Evolutionary conservation across 2,797 vertebrate genomes (phyloP).

Genomic region (Xenentodon cancila): DNA sequence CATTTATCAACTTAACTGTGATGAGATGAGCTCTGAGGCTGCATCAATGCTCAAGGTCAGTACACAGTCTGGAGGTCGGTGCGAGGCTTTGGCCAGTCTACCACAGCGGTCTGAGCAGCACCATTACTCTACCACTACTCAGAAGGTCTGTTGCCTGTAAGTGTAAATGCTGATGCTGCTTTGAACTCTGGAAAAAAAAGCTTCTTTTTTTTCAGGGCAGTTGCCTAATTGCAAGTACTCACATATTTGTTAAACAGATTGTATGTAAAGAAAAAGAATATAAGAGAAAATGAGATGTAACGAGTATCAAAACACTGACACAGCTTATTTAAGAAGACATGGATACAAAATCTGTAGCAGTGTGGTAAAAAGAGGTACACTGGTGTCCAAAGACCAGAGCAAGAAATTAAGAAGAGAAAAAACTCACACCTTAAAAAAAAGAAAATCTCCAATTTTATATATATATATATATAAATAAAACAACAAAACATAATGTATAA

Average conservation of each 20-base stretch:
- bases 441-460: constrained; percentile 32
- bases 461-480: constrained; percentile 46
- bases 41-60: constrained; percentile 59
- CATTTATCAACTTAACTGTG: constrained; percentile 58
- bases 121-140: constrained; percentile 35
- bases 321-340: not conserved
- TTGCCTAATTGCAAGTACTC: too few species aligned
- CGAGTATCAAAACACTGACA: too few species aligned
- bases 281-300: too few species aligned
- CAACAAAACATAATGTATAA: constrained; percentile 25
- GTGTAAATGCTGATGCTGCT: too few species aligned
- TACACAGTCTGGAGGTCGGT: constrained; percentile 49
- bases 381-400: constrained; percentile 24
- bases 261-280: too few species aligned
- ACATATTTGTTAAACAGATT: too few species aligned
- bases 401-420: constrained; percentile 49
- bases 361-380: constrained; percentile 29
- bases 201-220: too few species aligned
- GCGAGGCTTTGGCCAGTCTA: constrained; percentile 41
- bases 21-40: constrained; percentile 58
- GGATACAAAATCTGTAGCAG: not conserved
- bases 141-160: constrained; percentile 30
- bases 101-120: constrained; percentile 44
- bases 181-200: too few species aligned
- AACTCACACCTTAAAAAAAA: constrained; percentile 47